A percentile compares a stretch with the other conserved stretches of the same genome.
phyloP scores from a whole-genome alignment of 2,888 invertebrate species.

The Noctua janthe region DNA sequence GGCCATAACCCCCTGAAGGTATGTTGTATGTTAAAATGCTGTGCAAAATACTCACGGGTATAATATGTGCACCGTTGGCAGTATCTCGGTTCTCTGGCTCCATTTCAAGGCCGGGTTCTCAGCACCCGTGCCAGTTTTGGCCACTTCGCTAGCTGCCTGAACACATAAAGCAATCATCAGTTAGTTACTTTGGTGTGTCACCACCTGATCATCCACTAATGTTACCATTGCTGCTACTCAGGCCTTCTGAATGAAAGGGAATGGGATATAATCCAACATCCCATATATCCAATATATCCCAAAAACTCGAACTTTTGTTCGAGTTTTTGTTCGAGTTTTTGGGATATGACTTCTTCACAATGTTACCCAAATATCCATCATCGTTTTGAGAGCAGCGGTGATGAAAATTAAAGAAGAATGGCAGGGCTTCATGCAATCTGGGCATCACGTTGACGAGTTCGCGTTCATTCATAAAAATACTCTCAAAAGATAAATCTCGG shows the following conservation, averaged over 20 bases:
- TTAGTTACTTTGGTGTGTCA: not conserved
- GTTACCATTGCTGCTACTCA: not conserved
- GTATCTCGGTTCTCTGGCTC: constrained; percentile 73
- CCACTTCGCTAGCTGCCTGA: constrained; percentile 68
- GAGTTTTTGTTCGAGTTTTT: no score
- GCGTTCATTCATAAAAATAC: no score
- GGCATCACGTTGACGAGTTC: no score
- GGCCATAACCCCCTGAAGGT: no score
- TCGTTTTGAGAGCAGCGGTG: not conserved
- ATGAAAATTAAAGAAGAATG: not conserved
- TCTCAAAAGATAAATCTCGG: no score
- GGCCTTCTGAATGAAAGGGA: no score
- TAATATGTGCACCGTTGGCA: constrained; percentile 76
- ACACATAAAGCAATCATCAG: not conserved
- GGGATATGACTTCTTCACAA: not conserved
- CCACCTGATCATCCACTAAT: not conserved
- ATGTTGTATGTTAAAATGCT: not conserved
- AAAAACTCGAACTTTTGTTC: no score
- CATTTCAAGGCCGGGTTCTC: constrained; percentile 85
- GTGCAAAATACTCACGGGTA: constrained; percentile 72
- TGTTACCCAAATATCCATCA: not conserved
- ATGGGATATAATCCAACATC: not conserved
- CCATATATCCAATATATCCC: no score
- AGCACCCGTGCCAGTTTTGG: constrained; percentile 70
- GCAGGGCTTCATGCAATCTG: no score